A percentile compares a stretch with the other conserved stretches of the same genome.
These are phyloP conservation scores for Galeopsomyia nigrocyanea DNA, from an alignment of 2,888 invertebrate genomes.

Conservation along the genomic window DNA sequence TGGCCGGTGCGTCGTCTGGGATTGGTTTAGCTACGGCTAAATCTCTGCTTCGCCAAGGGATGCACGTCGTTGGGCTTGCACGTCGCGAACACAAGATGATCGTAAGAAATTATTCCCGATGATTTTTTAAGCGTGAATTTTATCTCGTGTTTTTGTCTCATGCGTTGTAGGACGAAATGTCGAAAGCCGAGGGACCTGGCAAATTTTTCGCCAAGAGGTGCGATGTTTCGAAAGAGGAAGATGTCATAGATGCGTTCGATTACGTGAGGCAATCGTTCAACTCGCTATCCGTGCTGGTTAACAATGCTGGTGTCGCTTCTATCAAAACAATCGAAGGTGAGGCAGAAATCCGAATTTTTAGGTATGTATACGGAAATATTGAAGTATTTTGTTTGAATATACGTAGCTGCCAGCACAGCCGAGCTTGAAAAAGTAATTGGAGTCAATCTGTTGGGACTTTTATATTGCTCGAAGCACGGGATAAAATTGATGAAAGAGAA, in stretches of 20 bases:
- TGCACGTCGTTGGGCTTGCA: constrained; percentile 72
- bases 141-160: neutral
- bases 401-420: neutral
- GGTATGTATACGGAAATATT: no score
- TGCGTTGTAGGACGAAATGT: neutral
- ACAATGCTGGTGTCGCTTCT: constrained; percentile 61
- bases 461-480: constrained; percentile 55
- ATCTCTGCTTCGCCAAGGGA: constrained; percentile 69
- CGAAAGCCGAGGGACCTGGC: constrained; percentile 45
- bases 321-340: constrained; percentile 17
- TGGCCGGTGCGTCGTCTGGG: constrained; percentile 76
- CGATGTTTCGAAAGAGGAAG: constrained; percentile 61
- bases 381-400: neutral
- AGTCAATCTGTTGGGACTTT: constrained; percentile 52
- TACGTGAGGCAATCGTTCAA: constrained; percentile 62
- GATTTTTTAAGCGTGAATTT: neutral
- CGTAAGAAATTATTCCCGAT: constrained; percentile 46
- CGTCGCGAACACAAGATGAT: constrained; percentile 69
- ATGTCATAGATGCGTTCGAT: constrained; percentile 58
- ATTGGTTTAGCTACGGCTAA: constrained; percentile 71
- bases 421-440: constrained; percentile 41
- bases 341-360: no score
- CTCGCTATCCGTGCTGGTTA: constrained; percentile 62
- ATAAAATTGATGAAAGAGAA: constrained; percentile 54
- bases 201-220: constrained; percentile 60